Base-by-base conservation (phyloP, 1,140 invertebrate species). In the Zaprionus nigranus region DNA sequence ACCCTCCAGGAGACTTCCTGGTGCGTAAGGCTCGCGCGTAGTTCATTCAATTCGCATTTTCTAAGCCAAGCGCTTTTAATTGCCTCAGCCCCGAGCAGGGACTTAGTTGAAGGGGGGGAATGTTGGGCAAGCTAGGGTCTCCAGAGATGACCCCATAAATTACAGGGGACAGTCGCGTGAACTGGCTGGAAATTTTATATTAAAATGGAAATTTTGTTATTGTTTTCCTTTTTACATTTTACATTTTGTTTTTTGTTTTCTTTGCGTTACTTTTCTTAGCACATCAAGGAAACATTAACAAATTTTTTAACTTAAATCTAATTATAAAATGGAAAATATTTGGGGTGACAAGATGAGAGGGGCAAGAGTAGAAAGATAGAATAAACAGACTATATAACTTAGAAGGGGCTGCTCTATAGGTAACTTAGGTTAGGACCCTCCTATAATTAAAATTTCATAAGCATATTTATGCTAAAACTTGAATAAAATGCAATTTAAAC, bases 11-110 rank as follows among this genome's bases (percentile, higher is more conserved):
- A 71, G 82, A 90, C 85, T 90, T 90, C 86, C 81, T 82, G 86
- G 81, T 85, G 85, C 85, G 85, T 90, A 90, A 90, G 84, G 69
- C 9, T 34, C 74, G 20, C 46, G 46, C 46, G 69, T 69, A 78
- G 76, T 90, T 90, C 86, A 90, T 90, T 90, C 85, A 90, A 90
- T 90, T 90, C 81, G 75, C 74, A 90, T 90, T 75, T 85, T 81
- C 85, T 79, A 81, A 17, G 65, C 65, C 54, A 53, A 78, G 36
- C 72, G 71, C 72, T 75, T 78, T 75, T 78, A 78, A 78, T 78
- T 78, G 76, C 76, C 76, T 63, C 6, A 13, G 34, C 40, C 69
- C 28, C 28, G 49, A 20, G 0, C 28, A 20, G 20, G n/a, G 34
- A 3, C 3, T 17, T 43, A 17, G n/a, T 43, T 43, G 6, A 38